Conservation (phyloP, 2,113 vertebrate species). For the Chauna torquata region DNA sequence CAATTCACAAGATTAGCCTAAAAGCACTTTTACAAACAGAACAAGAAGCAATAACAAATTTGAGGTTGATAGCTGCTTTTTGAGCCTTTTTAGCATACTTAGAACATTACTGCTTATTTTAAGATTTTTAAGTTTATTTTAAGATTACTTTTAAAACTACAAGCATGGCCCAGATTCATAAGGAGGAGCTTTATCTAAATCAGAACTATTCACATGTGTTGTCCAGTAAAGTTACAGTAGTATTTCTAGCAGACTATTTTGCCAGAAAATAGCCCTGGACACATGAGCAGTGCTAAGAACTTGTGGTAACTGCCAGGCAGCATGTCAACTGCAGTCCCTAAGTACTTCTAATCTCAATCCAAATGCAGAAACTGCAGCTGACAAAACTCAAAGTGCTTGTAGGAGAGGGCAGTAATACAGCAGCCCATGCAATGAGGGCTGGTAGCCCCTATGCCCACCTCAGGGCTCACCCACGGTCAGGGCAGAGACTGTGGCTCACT, state of each 20-base stretch:
- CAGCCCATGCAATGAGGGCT: background rate
- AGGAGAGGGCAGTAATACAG: too few relatives aligned
- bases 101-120: background rate
- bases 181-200: background rate
- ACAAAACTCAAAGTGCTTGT: background rate
- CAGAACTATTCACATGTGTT: background rate
- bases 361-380: background rate
- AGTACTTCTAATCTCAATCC: background rate
- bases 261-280: background rate
- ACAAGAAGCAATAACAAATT: background rate
- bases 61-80: background rate
- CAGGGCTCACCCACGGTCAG: background rate
- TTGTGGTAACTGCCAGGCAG: background rate
- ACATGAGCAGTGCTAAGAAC: background rate
- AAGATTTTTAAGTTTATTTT: slow-evolving; percentile 39
- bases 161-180: background rate
- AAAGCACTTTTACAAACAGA: background rate
- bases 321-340: background rate
- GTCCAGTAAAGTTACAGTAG: background rate
- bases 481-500: background rate
- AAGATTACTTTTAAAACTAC: slow-evolving; percentile 13
- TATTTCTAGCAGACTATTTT: background rate
- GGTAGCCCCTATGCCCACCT: background rate
- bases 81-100: slow-evolving; percentile 5
- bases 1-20: background rate